Percentiles rank a stretch among this genome's conserved stretches.
These are phyloP conservation scores for Elaphurus davidianus DNA, from an alignment of 2,113 vertebrate genomes.

Conservation along the genomic window DNA sequence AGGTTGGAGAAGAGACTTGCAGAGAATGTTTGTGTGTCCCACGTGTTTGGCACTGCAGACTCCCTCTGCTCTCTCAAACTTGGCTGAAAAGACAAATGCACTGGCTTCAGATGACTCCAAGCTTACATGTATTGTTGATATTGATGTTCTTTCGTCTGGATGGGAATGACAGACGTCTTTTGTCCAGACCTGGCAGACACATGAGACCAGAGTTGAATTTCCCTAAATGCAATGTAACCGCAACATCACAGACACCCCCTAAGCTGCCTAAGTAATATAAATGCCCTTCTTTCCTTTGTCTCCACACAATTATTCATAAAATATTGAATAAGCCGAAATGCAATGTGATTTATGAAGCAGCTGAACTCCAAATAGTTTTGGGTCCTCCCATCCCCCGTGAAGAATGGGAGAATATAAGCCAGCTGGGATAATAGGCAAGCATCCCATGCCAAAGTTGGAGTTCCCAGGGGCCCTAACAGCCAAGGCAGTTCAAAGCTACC, in stretches of 20 bases:
- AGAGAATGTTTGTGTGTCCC: not conserved
- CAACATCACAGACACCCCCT: not conserved
- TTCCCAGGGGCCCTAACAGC: not conserved
- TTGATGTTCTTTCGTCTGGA: constrained; percentile 34
- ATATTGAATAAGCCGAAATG: constrained; percentile 31
- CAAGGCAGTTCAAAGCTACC: not conserved
- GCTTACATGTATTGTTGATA: constrained; percentile 1
- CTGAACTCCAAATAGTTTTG: constrained; percentile 1
- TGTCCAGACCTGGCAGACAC: constrained; percentile 55
- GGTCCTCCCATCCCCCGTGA: not conserved
- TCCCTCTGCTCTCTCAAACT: not conserved
- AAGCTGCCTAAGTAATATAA: constrained; percentile 27
- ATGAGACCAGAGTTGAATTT: not conserved
- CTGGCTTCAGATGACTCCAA: constrained; percentile 27
- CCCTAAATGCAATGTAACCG: not conserved
- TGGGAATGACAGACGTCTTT: constrained; percentile 56
- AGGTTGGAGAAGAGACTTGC: constrained; percentile 15
- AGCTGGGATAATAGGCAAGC: not conserved
- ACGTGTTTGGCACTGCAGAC: constrained; percentile 41
- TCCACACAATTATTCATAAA: constrained; percentile 40
- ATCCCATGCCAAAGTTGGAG: not conserved
- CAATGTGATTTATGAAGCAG: constrained; percentile 54
- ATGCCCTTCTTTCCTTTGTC: constrained; percentile 41
- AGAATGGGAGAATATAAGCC: not conserved
- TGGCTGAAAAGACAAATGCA: constrained; percentile 3